These are phyloP conservation scores for Raja brachyura DNA, from an alignment of 2,113 vertebrate species.

Conservation along the genomic window DNA sequence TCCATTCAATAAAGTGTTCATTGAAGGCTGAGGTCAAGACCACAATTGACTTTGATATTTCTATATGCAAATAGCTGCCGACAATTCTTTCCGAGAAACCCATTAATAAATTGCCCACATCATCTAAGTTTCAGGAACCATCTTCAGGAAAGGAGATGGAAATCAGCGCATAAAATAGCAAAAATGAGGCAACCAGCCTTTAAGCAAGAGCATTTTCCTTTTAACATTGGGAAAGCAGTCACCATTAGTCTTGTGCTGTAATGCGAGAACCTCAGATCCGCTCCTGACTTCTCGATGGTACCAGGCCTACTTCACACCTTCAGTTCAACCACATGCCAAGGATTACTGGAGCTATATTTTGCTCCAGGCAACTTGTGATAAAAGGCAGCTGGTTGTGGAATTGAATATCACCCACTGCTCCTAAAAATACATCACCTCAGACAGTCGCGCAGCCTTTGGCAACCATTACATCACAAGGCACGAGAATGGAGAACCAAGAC, in stretches of 20 bases:
- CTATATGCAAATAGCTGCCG: not conserved
- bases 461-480: slow-evolving; percentile 8
- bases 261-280: not conserved
- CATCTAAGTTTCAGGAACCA: not conserved
- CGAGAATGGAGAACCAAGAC: not conserved
- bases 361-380: slow-evolving; percentile 32
- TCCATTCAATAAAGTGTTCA: slow-evolving; percentile 11
- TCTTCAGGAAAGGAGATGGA: not conserved
- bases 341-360: slow-evolving; percentile 30
- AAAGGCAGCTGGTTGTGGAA: slow-evolving; percentile 32
- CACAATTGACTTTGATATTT: not conserved
- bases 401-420: slow-evolving; percentile 14
- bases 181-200: not conserved
- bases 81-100: not conserved
- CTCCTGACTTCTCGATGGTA: not conserved
- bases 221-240: not conserved
- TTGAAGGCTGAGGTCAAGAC: not conserved
- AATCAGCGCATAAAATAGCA: not conserved
- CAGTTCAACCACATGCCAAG: not conserved
- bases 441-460: not conserved
- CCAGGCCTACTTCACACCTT: slow-evolving; percentile 24
- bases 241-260: not conserved
- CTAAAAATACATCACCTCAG: slow-evolving; percentile 33
- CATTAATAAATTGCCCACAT: not conserved
- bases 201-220: not conserved